Conservation (phyloP, 2,888 invertebrate species). For the Cataglyphis albicans region DNA sequence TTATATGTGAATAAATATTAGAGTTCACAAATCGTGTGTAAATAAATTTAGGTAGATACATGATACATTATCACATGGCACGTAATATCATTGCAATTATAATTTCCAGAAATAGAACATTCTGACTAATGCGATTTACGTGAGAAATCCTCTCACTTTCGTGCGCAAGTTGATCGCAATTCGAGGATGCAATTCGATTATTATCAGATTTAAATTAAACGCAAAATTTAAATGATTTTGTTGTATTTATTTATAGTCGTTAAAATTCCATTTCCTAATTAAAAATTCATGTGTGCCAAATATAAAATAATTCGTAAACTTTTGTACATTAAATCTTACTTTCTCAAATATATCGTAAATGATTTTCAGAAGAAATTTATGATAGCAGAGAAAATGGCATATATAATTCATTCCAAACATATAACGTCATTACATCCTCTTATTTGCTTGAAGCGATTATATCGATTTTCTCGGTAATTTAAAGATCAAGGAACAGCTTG, state of each 20-base stretch:
- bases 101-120: slow-evolving; percentile 6
- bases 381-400: neutral
- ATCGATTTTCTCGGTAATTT: slow-evolving; percentile 20
- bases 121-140: neutral
- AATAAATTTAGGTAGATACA: neutral
- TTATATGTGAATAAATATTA: neutral
- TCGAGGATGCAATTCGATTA: neutral
- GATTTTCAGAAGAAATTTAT: slow-evolving; percentile 19
- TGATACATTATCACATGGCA: neutral
- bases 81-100: slow-evolving; percentile 28
- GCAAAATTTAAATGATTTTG: neutral
- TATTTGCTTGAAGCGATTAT: slow-evolving; percentile 35
- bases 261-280: neutral
- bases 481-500: slow-evolving; percentile 36
- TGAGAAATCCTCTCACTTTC: slow-evolving; percentile 43
- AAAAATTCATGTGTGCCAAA: neutral
- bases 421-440: slow-evolving; percentile 24
- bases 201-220: neutral
- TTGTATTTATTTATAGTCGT: neutral
- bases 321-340: slow-evolving; percentile 16
- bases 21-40: neutral
- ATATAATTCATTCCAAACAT: slow-evolving; percentile 19
- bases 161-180: slow-evolving; percentile 27
- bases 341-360: neutral
- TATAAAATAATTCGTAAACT: neutral